These are phyloP conservation scores for Pholis gunnellus DNA, from an alignment of 2,113 vertebrate species.

Conservation along the genomic window DNA sequence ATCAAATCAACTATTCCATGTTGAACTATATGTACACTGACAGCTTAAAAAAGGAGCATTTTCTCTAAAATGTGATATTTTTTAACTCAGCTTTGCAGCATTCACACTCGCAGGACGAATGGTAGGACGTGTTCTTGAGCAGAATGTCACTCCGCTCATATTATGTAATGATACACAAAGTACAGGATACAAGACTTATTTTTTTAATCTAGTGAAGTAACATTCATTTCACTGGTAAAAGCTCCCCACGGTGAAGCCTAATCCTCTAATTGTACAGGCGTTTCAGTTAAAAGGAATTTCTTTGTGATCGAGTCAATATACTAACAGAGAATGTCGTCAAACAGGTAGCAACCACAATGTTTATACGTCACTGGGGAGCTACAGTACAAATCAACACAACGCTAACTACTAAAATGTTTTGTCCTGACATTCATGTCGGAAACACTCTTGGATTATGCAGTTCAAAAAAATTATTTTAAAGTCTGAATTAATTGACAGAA, in stretches of 20 bases:
- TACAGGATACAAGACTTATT: neutral
- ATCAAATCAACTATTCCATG: neutral
- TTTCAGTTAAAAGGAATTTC: neutral
- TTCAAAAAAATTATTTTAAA: slow-evolving; percentile 15
- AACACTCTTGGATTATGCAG: neutral
- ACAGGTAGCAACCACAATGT: slow-evolving; percentile 66
- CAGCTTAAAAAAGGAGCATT: neutral
- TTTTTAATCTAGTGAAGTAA: neutral
- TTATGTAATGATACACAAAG: slow-evolving; percentile 35
- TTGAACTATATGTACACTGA: neutral
- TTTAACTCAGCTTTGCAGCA: neutral
- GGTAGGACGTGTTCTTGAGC: slow-evolving; percentile 9
- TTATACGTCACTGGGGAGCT: slow-evolving; percentile 1
- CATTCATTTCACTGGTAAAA: neutral
- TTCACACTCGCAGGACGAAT: neutral
- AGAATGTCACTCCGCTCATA: slow-evolving; percentile 14
- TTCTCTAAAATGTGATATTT: neutral
- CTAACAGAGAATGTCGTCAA: slow-evolving; percentile 56
- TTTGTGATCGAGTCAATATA: slow-evolving; percentile 20
- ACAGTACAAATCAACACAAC: neutral
- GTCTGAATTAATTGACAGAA: neutral
- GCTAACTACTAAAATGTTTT: neutral
- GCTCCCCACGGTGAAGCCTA: neutral
- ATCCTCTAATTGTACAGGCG: neutral
- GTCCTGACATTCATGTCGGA: neutral